Conservation (phyloP, 2,113 vertebrate species). For the Corythornis cristatus region DNA sequence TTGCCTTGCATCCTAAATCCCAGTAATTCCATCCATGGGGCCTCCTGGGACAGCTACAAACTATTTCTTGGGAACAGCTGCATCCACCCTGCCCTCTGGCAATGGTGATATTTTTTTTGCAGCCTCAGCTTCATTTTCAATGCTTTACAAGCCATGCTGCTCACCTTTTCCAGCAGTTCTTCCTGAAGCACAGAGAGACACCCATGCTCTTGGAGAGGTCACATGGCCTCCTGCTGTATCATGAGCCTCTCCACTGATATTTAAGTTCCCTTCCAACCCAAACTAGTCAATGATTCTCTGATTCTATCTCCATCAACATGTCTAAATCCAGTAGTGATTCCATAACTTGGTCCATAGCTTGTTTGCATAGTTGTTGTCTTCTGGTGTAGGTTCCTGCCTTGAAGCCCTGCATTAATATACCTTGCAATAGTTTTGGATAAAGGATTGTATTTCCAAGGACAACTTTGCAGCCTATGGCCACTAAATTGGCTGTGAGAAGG, state of each 20-base stretch:
- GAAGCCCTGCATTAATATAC: not conserved
- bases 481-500: not conserved
- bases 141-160: not conserved
- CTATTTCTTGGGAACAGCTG: not conserved
- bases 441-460: not conserved
- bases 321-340: not conserved
- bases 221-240: accelerated
- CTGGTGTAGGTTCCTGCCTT: not conserved
- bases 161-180: not conserved
- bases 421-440: not conserved
- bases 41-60: not conserved
- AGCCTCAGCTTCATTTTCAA: not conserved
- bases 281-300: not conserved
- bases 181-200: not conserved
- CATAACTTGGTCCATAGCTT: accelerated
- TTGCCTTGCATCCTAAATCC: not conserved
- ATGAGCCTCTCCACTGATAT: accelerated
- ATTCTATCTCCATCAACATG: not conserved
- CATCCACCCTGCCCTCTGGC: not conserved
- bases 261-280: too few relatives aligned
- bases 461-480: not conserved
- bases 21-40: not conserved
- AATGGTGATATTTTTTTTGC: not conserved
- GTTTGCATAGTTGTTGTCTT: not conserved
- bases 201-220: not conserved